A percentile compares a stretch with the other conserved stretches of the same genome.
Evolutionary conservation across 23 tunicate species (phyloP).

Genomic region (Phallusia fumigata): DNA sequence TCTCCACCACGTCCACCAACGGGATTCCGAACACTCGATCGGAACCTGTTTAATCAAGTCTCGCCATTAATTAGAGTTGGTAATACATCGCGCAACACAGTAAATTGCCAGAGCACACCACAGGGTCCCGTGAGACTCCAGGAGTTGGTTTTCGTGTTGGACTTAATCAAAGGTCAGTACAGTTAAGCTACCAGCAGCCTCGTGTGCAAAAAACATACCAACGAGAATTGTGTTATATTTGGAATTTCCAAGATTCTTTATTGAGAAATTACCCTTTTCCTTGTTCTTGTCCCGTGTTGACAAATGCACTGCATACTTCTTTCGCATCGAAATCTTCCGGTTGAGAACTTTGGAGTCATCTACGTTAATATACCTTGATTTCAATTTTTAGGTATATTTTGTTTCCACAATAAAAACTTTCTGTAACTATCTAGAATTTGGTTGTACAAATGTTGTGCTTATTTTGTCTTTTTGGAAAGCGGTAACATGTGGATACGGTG

Average conservation of each 20-base stretch:
- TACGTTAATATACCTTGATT: neutral
- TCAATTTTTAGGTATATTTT: neutral
- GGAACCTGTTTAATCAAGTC: slow-evolving; percentile 6
- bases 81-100: too few species aligned
- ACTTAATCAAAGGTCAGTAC: too few species aligned
- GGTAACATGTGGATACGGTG: too few species aligned
- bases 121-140: too few species aligned
- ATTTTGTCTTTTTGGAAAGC: too few species aligned
- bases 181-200: too few species aligned
- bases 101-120: too few species aligned
- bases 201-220: neutral
- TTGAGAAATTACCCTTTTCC: slow-evolving; percentile 36
- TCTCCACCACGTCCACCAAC: slow-evolving; percentile 81
- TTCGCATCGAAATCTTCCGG: slow-evolving; percentile 54
- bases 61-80: neutral
- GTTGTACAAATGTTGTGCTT: too few species aligned
- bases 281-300: slow-evolving; percentile 49
- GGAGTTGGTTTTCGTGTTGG: too few species aligned
- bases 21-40: slow-evolving; percentile 95
- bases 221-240: neutral
- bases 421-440: too few species aligned
- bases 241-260: too few species aligned
- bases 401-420: too few species aligned
- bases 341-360: slow-evolving; percentile 55
- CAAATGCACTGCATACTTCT: slow-evolving; percentile 49